Base-by-base conservation (phyloP, 2,113 vertebrate genomes). In the Lamprotornis superbus region DNA sequence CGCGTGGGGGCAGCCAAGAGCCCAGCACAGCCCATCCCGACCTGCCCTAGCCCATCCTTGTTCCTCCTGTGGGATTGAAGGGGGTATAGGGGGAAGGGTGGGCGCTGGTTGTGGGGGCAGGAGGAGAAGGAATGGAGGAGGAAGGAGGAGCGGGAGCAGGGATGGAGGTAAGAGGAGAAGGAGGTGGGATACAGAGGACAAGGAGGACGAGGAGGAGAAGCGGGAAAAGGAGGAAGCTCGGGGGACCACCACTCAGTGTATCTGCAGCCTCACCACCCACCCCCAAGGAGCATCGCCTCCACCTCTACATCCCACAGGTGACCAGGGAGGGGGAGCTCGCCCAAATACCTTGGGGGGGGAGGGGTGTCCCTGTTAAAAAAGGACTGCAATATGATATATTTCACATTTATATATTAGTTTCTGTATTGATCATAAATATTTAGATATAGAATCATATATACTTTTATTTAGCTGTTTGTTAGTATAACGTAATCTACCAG, bases 161-260 rank as follows among this genome's bases (percentile, higher is more conserved):
- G 25, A 30, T 19, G 12, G 4, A 31, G 17, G 16, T 46, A 56
- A 47, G n/a, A n/a, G 5, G 23, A 57, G 17, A 40, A 59, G 35
- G 35, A 60, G 31, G 12, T 19, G 23, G 30, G 24, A 50, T 39
- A 68, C 10, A 7, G 28, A 80, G 21, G 27, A 35, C 15, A 11
- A 65, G 24, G 37, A 39, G 37, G 37, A 39, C 10, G 37, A 39
- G 39, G 39, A 39, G 10, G 39, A 39, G 39, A 39, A 39, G 39
- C 39, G n/a, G 19, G 53, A 40, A 40, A 40, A 49, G 23, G 24
- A 28, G 13, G 53, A 40, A 59, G 11, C 5, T 69, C 15, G 2
- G 1, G 9, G 18, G 7, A 15, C 4, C 14, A 2, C 3, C 6
- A 21, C 35, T n/a, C 11, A 7, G 52, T 22, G 18, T 27, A 19